These are phyloP conservation scores for Prenolepis imparis DNA, from an alignment of 2,888 invertebrate genomes.

Conservation along the genomic window DNA sequence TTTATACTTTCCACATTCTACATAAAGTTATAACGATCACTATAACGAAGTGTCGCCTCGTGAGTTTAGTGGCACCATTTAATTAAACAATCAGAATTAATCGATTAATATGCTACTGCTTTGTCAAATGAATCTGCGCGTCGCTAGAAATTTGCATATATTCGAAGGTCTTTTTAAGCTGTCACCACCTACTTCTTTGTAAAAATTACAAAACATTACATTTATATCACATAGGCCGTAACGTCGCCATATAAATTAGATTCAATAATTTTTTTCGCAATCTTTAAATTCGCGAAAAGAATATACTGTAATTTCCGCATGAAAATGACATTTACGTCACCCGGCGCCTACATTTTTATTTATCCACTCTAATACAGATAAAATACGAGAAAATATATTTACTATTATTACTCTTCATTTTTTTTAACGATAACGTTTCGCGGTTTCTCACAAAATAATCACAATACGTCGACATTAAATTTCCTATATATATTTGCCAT, in stretches of 20 bases:
- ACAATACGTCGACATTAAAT: background rate
- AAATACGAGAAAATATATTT: background rate
- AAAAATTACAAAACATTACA: background rate
- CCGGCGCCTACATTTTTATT: background rate
- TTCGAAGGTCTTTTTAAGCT: background rate
- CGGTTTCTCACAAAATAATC: background rate
- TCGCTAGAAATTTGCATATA: background rate
- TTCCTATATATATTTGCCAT: constrained; percentile 13
- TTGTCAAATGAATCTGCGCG: background rate
- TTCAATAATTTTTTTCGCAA: background rate
- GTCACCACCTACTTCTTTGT: background rate
- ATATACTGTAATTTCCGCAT: background rate
- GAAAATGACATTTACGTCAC: background rate
- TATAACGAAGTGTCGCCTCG: background rate
- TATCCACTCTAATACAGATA: constrained; percentile 1
- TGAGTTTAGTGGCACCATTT: background rate
- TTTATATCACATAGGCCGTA: background rate
- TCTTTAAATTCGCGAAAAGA: too few relatives aligned
- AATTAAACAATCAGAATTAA: background rate
- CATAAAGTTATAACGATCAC: background rate
- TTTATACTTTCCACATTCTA: background rate
- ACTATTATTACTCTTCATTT: constrained; percentile 10
- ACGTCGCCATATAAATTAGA: constrained; percentile 1
- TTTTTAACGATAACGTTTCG: background rate
- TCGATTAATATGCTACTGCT: background rate